These are phyloP conservation scores for Apamea crenata DNA, from an alignment of 2,888 invertebrate genomes.

Conservation along the genomic window DNA sequence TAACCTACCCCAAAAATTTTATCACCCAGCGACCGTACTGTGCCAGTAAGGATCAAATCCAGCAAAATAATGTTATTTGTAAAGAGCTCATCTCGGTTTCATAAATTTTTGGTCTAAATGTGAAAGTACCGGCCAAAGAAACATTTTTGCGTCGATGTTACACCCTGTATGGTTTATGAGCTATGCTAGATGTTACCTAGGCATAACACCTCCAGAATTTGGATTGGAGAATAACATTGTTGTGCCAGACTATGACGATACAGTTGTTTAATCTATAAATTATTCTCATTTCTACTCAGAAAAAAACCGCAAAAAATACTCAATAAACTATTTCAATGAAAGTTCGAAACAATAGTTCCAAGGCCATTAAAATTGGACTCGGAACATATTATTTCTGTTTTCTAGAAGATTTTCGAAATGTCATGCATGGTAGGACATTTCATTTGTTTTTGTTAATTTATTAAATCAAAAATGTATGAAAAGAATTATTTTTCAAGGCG, in stretches of 20 bases:
- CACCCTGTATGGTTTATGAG: neutral
- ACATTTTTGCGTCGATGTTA: neutral
- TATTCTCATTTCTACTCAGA: neutral
- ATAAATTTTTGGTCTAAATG: neutral
- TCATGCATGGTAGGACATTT: neutral
- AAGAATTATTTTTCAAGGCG: no score
- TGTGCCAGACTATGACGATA: no score
- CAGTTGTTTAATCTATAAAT: no score
- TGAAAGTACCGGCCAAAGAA: neutral
- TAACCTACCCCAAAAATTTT: neutral
- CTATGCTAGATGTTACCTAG: neutral
- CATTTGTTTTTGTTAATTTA: neutral
- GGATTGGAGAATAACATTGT: no score
- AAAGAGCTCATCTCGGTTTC: neutral
- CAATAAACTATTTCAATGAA: neutral
- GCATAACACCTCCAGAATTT: no score
- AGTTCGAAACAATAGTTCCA: neutral
- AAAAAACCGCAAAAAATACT: neutral
- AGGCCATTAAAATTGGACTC: neutral
- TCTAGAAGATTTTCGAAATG: neutral
- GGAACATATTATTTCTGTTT: neutral
- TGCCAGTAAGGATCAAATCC: conserved; percentile 1
- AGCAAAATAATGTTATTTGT: neutral
- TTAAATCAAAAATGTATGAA: neutral
- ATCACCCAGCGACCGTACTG: neutral